Conservation (phyloP, 2,113 vertebrate species). For the Amphiprion percula region DNA sequence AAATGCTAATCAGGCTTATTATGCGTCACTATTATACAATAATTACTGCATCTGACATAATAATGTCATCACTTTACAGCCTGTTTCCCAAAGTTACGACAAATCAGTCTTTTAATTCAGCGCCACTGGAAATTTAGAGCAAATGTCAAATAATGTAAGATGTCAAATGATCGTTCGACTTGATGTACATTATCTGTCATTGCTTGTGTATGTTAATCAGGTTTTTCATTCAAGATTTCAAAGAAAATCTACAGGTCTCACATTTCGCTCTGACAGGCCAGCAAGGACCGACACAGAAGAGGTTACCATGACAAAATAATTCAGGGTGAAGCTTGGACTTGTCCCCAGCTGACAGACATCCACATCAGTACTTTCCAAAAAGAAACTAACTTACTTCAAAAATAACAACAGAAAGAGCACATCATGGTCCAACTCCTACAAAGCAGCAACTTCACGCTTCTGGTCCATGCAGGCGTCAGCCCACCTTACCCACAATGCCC, state of each 20-base stretch:
- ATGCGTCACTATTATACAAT: not conserved
- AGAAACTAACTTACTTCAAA: not conserved
- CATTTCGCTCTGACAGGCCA: not conserved
- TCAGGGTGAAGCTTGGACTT: not conserved
- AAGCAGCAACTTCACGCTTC: not conserved
- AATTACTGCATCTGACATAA: not conserved
- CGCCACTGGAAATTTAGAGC: too few species aligned
- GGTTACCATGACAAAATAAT: not conserved
- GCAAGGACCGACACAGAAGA: not conserved
- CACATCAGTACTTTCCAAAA: not conserved
- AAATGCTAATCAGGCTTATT: conserved; percentile 3
- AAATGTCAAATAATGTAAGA: not conserved
- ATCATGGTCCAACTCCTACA: not conserved
- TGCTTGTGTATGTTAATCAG: too few species aligned
- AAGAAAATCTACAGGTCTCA: not conserved
- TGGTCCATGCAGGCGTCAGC: not conserved
- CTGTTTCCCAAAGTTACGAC: not conserved
- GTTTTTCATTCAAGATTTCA: too few species aligned
- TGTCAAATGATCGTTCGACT: not conserved
- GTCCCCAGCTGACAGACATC: not conserved
- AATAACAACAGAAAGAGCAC: not conserved
- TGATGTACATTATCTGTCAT: too few species aligned
- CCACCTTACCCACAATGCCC: not conserved
- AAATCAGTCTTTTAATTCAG: not conserved
- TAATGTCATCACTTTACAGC: not conserved